Conservation (phyloP, 2,113 vertebrate species). For the Origma solitaria region DNA sequence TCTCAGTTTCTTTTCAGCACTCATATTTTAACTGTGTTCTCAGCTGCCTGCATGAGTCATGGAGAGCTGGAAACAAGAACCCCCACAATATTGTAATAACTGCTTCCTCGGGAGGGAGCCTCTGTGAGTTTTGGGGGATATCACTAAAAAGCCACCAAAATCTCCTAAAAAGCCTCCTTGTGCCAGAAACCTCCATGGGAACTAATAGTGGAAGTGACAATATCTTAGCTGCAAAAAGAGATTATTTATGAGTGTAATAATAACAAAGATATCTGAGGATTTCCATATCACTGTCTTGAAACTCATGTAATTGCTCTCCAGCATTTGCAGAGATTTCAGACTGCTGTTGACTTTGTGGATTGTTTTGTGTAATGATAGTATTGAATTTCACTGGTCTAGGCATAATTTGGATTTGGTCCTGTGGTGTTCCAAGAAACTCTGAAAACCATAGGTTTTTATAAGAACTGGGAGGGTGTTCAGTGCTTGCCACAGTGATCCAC, state of each 20-base stretch:
- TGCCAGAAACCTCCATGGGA: not conserved
- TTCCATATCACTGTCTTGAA: not conserved
- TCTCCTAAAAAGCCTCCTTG: not conserved
- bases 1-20: conserved; percentile 41
- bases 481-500: not conserved
- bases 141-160: not conserved
- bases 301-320: not conserved
- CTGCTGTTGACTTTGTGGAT: not conserved
- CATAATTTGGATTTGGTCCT: not conserved
- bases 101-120: not conserved
- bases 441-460: not conserved
- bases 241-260: not conserved
- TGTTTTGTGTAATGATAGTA: not conserved
- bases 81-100: not conserved
- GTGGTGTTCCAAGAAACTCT: conserved; percentile 3
- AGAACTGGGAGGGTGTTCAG: not conserved
- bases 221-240: not conserved
- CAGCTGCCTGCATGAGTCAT: conserved; percentile 47
- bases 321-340: not conserved
- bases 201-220: not conserved
- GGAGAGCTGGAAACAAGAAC: conserved; percentile 19
- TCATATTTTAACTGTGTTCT: conserved; percentile 21
- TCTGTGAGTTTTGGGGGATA: not conserved
- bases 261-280: not conserved
- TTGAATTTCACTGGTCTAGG: conserved; percentile 30